Conservation (phyloP, 2,797 vertebrate species). For the Tinamus major region DNA sequence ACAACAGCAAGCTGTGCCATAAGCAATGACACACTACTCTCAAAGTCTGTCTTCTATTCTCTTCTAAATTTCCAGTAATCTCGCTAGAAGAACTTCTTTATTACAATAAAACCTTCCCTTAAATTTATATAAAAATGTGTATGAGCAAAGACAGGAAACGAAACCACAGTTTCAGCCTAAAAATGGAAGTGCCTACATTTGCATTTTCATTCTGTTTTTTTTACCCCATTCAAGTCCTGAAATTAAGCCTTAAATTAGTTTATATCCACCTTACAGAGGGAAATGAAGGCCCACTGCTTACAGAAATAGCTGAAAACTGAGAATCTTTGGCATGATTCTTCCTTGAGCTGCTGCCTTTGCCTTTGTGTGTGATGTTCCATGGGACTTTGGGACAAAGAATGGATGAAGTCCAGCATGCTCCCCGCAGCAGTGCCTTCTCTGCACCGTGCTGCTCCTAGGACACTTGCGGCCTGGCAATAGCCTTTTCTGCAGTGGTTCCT, state of each 20-base stretch:
- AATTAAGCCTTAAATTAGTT: neutral
- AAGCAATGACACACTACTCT: neutral
- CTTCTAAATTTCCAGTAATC: constrained; percentile 49
- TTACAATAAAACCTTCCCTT: neutral
- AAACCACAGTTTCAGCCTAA: neutral
- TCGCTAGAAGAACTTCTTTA: neutral
- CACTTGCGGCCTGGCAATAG: neutral
- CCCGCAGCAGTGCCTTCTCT: neutral
- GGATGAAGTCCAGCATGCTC: accelerated
- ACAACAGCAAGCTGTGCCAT: neutral
- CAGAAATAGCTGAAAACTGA: neutral
- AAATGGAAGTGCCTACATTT: neutral
- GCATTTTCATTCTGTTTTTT: neutral
- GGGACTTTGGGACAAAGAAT: neutral
- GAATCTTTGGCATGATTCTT: neutral
- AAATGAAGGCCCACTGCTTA: neutral
- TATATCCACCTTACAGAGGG: neutral
- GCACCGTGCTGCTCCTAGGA: neutral
- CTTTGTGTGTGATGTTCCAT: neutral
- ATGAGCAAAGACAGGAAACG: neutral
- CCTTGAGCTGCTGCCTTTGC: neutral
- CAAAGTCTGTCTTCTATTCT: neutral
- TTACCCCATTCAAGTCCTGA: neutral
- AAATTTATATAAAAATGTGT: constrained; percentile 2
- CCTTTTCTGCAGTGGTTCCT: neutral